A percentile compares a stretch with the other conserved stretches of the same genome.
These are phyloP conservation scores for Caenorhabditis imperialis DNA, from an alignment of 2,888 invertebrate species.

Conservation along the genomic window DNA sequence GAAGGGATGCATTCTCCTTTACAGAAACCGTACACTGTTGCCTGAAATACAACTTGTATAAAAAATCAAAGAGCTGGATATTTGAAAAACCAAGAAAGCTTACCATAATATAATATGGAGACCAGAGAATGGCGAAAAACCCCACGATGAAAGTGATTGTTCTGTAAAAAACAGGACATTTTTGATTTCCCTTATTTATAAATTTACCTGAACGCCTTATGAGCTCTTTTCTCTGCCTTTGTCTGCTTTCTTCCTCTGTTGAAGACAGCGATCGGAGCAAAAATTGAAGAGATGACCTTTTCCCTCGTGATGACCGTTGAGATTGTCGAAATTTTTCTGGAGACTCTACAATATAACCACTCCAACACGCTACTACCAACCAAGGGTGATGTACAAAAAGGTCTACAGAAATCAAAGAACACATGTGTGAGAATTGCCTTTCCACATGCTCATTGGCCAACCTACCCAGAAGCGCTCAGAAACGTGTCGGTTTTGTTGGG, in stretches of 20 bases:
- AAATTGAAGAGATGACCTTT: slow-evolving; percentile 64
- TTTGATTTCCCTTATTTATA: not conserved
- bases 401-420: slow-evolving; percentile 43
- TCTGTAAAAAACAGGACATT: slow-evolving; percentile 55
- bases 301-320: slow-evolving; percentile 66
- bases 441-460: slow-evolving; percentile 40
- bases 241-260: slow-evolving; percentile 63
- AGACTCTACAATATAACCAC: slow-evolving; percentile 54
- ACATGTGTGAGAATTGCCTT: slow-evolving; percentile 27
- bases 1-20: slow-evolving; percentile 76
- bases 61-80: too few species aligned
- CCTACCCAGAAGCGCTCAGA: slow-evolving; percentile 56
- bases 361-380: slow-evolving; percentile 39
- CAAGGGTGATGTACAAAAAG: slow-evolving; percentile 34
- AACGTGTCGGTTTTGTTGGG: slow-evolving; percentile 55
- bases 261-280: slow-evolving; percentile 62
- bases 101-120: slow-evolving; percentile 78
- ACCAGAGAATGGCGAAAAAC: slow-evolving; percentile 78
- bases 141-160: slow-evolving; percentile 78
- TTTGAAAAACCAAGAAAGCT: too few species aligned
- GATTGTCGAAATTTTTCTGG: slow-evolving; percentile 69
- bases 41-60: slow-evolving; percentile 62
- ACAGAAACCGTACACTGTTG: slow-evolving; percentile 78
- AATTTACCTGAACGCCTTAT: slow-evolving; percentile 72
- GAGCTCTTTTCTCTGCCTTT: slow-evolving; percentile 76